Evolutionary conservation across 2,113 vertebrate genomes (phyloP).

Genomic region (Halichoerus grypus): DNA sequence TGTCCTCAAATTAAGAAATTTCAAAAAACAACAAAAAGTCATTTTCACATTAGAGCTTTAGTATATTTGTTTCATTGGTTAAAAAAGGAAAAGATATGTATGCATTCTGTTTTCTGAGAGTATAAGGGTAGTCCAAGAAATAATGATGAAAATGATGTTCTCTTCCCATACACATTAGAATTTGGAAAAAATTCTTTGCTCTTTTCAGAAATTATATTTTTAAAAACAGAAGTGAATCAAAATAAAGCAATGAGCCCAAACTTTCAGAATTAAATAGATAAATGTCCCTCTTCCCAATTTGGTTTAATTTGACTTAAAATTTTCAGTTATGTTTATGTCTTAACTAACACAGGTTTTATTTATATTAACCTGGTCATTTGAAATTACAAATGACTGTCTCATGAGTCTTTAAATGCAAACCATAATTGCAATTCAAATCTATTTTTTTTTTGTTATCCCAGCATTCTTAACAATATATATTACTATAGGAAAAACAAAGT

Average conservation of each 20-base stretch:
- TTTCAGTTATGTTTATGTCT: slow-evolving; percentile 37
- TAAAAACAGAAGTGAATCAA: slow-evolving; percentile 11
- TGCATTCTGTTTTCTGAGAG: background rate
- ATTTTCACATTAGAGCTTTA: background rate
- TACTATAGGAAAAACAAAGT: background rate
- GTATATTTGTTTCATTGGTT: background rate
- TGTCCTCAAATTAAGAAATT: slow-evolving; percentile 17
- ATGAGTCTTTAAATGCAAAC: background rate
- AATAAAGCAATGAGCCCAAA: slow-evolving; percentile 19
- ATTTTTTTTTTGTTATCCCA: slow-evolving; percentile 35
- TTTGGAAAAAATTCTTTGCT: background rate
- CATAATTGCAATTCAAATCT: background rate
- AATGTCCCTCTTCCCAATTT: fast-evolving
- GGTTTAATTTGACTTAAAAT: background rate
- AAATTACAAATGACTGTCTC: slow-evolving; percentile 40
- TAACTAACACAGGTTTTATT: slow-evolving; percentile 25
- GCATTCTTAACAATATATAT: slow-evolving; percentile 3
- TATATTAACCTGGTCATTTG: background rate
- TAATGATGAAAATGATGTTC: background rate
- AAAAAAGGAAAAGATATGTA: background rate
- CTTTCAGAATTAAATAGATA: background rate
- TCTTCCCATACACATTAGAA: background rate
- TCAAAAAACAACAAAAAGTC: background rate
- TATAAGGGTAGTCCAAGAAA: background rate
- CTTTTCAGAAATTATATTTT: background rate